phyloP scores from a whole-genome alignment of 2,888 invertebrate genomes.

The Pycnomerus fuliginosus region DNA sequence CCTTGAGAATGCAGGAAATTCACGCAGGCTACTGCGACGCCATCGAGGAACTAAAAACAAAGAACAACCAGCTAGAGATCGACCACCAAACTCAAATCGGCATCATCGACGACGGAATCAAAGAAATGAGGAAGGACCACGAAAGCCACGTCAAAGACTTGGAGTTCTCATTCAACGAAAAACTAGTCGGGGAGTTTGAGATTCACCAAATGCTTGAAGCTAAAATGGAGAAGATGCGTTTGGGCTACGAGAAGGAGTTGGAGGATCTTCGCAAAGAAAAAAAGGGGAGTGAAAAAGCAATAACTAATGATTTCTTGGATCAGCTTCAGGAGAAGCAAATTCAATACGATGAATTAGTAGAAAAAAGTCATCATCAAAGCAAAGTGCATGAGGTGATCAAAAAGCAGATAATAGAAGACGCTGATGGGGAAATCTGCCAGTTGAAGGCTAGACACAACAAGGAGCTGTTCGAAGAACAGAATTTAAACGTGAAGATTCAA shows the following conservation, averaged over 20 bases:
- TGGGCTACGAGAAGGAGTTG: constrained; percentile 66
- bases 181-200: constrained; percentile 85
- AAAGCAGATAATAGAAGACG: constrained; percentile 79
- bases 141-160: constrained; percentile 67
- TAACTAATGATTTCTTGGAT: constrained; percentile 57
- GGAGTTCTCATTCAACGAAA: constrained; percentile 77
- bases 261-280: constrained; percentile 57
- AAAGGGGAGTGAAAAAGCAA: constrained; percentile 53
- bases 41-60: constrained; percentile 76
- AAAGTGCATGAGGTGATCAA: constrained; percentile 75
- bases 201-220: constrained; percentile 77
- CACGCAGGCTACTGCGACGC: constrained; percentile 80
- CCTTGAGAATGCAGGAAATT: constrained; percentile 77
- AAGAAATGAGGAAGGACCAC: constrained; percentile 67
- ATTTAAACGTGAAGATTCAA: constrained; percentile 39
- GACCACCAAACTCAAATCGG: constrained; percentile 67
- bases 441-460: constrained; percentile 71
- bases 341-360: constrained; percentile 64
- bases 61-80: constrained; percentile 70
- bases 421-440: constrained; percentile 79
- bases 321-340: constrained; percentile 62
- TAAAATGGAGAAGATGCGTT: constrained; percentile 65
- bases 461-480: constrained; percentile 71
- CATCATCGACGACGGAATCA: constrained; percentile 73
- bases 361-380: constrained; percentile 64